Percentiles rank a stretch among this genome's conserved stretches.
Conservation (phyloP, 2,113 vertebrate genomes). For the Nyctereutes procyonoides region DNA sequence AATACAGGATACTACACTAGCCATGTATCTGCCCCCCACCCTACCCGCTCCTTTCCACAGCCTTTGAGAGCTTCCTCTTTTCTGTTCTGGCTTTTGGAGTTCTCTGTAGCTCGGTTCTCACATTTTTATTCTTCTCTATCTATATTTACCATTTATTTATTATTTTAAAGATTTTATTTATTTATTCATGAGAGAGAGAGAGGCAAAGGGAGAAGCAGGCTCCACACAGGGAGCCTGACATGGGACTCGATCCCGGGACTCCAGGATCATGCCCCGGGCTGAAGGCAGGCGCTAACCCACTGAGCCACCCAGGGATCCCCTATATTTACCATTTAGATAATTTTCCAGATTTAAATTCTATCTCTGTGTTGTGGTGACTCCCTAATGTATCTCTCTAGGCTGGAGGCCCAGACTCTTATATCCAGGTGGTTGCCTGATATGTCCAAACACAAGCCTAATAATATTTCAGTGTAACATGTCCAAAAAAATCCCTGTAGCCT, state of each 20-base stretch:
- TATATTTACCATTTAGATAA: neutral
- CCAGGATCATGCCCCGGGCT: too few relatives aligned
- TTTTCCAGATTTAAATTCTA: neutral
- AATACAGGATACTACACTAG: too few relatives aligned
- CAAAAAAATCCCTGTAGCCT: neutral
- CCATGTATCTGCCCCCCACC: too few relatives aligned
- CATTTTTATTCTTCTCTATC: neutral
- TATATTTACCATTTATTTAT: neutral
- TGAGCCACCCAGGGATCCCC: too few relatives aligned
- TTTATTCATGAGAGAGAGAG: too few relatives aligned
- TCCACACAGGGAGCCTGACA: too few relatives aligned
- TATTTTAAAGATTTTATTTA: too few relatives aligned
- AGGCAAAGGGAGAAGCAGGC: too few relatives aligned
- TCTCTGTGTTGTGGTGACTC: neutral
- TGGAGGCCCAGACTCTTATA: neutral
- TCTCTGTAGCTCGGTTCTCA: neutral
- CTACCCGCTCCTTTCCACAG: neutral
- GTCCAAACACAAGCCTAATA: neutral
- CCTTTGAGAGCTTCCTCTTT: neutral
- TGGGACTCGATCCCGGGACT: too few relatives aligned
- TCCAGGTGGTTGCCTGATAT: neutral
- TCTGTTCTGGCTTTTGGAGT: neutral
- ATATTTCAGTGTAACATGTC: neutral
- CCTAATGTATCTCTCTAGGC: neutral
- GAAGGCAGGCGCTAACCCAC: too few relatives aligned